Conservation (phyloP, 2,888 invertebrate genomes). For the Lagria hirta region DNA sequence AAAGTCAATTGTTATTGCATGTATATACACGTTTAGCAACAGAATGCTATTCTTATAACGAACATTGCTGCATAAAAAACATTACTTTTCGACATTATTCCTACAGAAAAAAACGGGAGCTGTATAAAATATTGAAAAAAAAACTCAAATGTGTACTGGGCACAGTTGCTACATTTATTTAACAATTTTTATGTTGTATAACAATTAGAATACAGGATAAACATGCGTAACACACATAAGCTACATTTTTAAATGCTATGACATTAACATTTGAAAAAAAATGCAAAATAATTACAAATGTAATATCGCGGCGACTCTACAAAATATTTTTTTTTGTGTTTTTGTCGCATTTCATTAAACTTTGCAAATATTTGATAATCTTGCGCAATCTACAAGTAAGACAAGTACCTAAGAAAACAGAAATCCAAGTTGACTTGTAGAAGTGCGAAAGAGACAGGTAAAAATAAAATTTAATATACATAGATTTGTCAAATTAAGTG, state of each 20-base stretch:
- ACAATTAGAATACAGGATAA: slow-evolving; percentile 54
- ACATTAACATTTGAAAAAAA: slow-evolving; percentile 42
- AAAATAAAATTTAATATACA: slow-evolving; percentile 32
- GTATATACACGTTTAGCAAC: too few species aligned
- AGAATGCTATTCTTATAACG: too few species aligned
- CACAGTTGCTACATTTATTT: slow-evolving; percentile 56
- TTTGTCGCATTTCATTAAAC: slow-evolving; percentile 7
- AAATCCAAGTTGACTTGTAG: slow-evolving; percentile 22
- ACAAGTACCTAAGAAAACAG: too few species aligned
- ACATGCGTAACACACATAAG: slow-evolving; percentile 55
- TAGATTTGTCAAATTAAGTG: slow-evolving; percentile 30
- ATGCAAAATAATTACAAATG: slow-evolving; percentile 21
- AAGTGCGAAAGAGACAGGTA: slow-evolving; percentile 28
- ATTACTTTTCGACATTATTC: too few species aligned
- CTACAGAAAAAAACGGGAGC: too few species aligned
- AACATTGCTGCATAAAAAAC: too few species aligned
- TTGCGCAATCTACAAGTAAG: slow-evolving; percentile 10
- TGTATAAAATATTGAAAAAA: too few species aligned
- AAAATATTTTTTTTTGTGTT: slow-evolving; percentile 8
- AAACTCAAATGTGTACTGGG: too few species aligned
- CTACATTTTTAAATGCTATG: slow-evolving; percentile 47
- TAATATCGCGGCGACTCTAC: slow-evolving; percentile 19
- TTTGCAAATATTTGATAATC: slow-evolving; percentile 12
- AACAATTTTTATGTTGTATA: slow-evolving; percentile 54
- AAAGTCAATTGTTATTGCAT: too few species aligned